Evolutionary conservation across 2,797 vertebrate genomes (phyloP).

Genomic region (Lepilemur septentrionalis): DNA sequence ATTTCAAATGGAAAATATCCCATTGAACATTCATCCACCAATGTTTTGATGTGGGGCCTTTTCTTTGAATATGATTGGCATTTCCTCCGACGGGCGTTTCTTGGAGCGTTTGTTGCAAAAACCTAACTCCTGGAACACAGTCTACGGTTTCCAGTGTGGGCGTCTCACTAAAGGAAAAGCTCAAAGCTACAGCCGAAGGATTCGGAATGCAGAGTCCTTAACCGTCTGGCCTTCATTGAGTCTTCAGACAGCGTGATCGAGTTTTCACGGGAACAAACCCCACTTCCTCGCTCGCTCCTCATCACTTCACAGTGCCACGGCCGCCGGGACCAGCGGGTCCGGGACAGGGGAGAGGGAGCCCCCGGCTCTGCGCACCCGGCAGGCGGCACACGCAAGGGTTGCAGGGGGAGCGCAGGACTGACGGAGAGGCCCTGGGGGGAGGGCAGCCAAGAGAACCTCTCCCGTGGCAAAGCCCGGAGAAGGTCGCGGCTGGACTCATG

Average conservation of each 20-base stretch:
- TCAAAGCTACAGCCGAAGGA: background rate
- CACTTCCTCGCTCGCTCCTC: background rate
- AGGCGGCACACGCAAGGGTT: background rate
- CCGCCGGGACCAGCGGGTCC: background rate
- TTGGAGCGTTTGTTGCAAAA: rapidly evolving
- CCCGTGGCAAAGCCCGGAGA: background rate
- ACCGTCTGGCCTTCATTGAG: no score
- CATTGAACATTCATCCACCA: no score
- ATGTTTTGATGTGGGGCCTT: background rate
- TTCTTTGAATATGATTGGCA: background rate
- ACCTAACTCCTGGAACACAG: background rate
- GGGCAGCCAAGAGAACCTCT: background rate
- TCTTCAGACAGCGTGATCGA: rapidly evolving
- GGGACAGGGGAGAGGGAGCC: no score
- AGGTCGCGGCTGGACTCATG: background rate
- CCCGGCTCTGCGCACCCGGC: background rate
- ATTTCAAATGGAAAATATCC: background rate
- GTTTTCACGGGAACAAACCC: background rate
- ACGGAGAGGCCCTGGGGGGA: no score
- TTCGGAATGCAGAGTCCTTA: background rate
- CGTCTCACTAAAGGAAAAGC: background rate
- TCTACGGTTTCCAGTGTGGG: background rate
- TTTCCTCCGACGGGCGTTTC: background rate
- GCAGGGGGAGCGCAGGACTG: rapidly evolving
- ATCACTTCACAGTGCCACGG: rapidly evolving